Evolutionary conservation across 2,113 vertebrate species (phyloP).

Genomic region (Thunnus maccoyii): DNA sequence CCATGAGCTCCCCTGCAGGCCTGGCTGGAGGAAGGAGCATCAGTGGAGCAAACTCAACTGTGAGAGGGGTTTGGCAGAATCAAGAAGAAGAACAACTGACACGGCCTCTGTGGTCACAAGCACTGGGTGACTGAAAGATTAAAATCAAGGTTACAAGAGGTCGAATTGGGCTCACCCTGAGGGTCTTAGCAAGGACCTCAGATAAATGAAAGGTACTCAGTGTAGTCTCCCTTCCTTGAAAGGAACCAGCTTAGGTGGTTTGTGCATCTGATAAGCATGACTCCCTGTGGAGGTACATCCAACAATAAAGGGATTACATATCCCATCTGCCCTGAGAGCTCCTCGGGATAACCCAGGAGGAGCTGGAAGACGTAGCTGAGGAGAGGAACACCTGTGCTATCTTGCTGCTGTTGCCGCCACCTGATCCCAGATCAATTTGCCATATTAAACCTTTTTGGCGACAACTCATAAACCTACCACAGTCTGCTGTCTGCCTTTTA

Average conservation of each 20-base stretch:
- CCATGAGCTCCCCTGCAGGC: background rate
- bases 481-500: constrained; percentile 5
- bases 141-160: background rate
- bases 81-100: background rate
- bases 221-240: background rate
- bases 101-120: background rate
- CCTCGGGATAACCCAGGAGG: background rate
- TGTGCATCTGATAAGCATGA: constrained; percentile 4
- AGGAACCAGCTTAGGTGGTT: background rate
- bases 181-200: background rate
- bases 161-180: background rate
- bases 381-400: background rate
- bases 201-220: background rate
- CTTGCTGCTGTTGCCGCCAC: background rate
- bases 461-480: background rate
- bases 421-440: background rate
- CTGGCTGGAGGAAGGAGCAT: background rate
- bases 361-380: background rate
- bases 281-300: background rate
- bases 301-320: constrained; percentile 31
- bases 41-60: background rate
- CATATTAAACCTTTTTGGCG: background rate
- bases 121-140: background rate
- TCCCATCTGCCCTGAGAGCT: constrained; percentile 9
- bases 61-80: background rate